These are phyloP conservation scores for Lytechinus variegatus DNA, from an alignment of 35 echinoderm and acorn worm genomes.

Conservation along the genomic window DNA sequence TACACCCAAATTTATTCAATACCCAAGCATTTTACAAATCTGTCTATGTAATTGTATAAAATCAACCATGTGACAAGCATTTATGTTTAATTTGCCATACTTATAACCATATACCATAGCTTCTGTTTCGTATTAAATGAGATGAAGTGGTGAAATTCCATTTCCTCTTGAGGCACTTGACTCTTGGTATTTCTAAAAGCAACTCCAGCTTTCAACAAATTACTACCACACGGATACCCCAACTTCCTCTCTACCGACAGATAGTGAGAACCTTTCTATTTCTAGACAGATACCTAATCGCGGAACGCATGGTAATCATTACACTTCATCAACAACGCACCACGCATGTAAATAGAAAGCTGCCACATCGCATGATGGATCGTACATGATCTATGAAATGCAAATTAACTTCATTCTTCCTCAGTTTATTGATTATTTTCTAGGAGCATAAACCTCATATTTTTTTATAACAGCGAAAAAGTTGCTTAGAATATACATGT, in stretches of 20 bases:
- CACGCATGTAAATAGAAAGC: neutral
- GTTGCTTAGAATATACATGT: no score
- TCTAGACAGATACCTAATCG: neutral
- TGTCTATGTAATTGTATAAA: no score
- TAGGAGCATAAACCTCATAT: no score
- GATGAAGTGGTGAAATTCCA: neutral
- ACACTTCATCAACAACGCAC: neutral
- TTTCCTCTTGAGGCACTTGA: neutral
- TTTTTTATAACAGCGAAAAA: no score
- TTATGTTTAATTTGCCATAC: no score
- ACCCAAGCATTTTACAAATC: no score
- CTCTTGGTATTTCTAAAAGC: neutral
- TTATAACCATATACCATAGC: no score
- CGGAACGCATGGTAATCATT: neutral
- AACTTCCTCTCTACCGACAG: neutral
- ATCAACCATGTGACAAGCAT: no score
- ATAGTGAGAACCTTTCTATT: neutral
- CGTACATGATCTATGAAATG: conserved; percentile 3
- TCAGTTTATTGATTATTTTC: no score
- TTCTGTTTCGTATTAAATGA: no score
- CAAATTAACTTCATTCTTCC: neutral
- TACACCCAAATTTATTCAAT: no score
- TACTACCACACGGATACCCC: neutral
- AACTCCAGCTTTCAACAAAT: neutral
- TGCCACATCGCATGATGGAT: neutral